Conservation (phyloP, 2,888 invertebrate species). For the Entomobrya multifasciata region DNA sequence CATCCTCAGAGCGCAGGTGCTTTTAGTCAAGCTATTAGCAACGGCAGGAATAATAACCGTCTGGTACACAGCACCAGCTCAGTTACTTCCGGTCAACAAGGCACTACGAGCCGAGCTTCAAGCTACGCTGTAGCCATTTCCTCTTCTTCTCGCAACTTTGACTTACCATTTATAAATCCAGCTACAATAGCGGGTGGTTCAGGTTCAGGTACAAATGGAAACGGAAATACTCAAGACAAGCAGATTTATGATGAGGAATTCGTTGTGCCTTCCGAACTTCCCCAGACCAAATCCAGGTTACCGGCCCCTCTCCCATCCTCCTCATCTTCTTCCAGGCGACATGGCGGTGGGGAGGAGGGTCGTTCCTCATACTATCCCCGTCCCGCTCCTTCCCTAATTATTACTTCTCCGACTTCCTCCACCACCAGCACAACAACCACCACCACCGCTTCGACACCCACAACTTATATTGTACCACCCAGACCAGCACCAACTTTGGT, state of each 20-base stretch:
- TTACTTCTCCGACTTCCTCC: background rate
- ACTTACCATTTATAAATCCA: slow-evolving; percentile 75
- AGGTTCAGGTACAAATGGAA: background rate
- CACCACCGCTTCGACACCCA: slow-evolving; percentile 26
- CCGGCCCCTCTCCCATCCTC: background rate
- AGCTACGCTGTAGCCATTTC: slow-evolving; percentile 79
- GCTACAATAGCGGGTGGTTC: background rate
- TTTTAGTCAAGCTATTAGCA: slow-evolving; percentile 78
- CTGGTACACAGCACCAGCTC: slow-evolving; percentile 78
- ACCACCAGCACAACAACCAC: slow-evolving; percentile 34
- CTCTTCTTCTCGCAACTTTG: slow-evolving; percentile 78
- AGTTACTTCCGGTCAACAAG: slow-evolving; percentile 78
- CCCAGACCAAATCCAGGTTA: slow-evolving; percentile 45
- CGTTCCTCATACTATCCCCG: slow-evolving; percentile 24
- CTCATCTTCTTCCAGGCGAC: slow-evolving; percentile 20
- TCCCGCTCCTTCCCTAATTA: slow-evolving; percentile 50
- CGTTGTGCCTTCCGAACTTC: slow-evolving; percentile 71
- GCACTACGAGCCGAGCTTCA: slow-evolving; percentile 77
- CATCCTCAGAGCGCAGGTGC: slow-evolving; percentile 78
- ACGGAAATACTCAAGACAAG: slow-evolving; percentile 65
- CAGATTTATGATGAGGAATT: slow-evolving; percentile 78
- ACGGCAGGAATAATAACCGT: slow-evolving; percentile 78
- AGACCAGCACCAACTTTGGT: slow-evolving; percentile 62
- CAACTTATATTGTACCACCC: slow-evolving; percentile 8
- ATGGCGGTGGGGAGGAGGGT: slow-evolving; percentile 51